Evolutionary conservation across 2,888 invertebrate genomes (phyloP), one percentile per base, ranked within the genome.

Genomic region (Falcaria lacertinaria): DNA sequence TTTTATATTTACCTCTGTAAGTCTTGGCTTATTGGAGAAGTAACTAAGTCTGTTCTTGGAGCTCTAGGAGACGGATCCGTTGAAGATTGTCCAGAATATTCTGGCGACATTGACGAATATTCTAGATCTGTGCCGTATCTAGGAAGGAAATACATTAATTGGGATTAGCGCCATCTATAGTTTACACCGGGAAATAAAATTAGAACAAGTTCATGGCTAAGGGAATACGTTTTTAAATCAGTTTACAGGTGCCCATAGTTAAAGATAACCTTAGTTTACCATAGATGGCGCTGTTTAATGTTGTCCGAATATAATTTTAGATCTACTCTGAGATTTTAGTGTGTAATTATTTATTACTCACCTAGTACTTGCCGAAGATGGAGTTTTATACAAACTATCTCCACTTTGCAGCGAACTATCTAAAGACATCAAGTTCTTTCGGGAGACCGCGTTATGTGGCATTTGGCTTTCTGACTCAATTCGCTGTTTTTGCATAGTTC

Each of bases 61-160:
- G 59, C 64, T 7, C 67, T 37, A 0, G 83, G 78, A 0, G 79
- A 80, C 32, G 74, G 54, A 2, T 83, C 86, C 0, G 58, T 60
- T 0, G 87, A 86, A 0, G 87, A 86, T 43, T 69, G 78, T 0
- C 74, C 80, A 0, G 88, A 85, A 49, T 76, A 81, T 42, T 85
- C 85, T 2, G 88, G 83, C 0, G 88, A 87, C 4, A 84, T 80
- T 0, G 87, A 86, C 0, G 87, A 88, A 48, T 81, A 84, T 52
- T 85, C 84, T 51, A 74, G 50, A 43, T 83, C 88, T 0, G 78
- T 73, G 39, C 64, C 64, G 28, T 68, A 70, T 45, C 84, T 80
- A 35, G 15, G 36, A 11, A 33, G 14, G 8, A 0, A 4, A 8
- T 2, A n/a, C 19, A 4, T 28, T 1, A 28, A 28, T 28, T 2